Base-by-base conservation (phyloP, 2,797 vertebrate species). In the Microcaecilia unicolor region DNA sequence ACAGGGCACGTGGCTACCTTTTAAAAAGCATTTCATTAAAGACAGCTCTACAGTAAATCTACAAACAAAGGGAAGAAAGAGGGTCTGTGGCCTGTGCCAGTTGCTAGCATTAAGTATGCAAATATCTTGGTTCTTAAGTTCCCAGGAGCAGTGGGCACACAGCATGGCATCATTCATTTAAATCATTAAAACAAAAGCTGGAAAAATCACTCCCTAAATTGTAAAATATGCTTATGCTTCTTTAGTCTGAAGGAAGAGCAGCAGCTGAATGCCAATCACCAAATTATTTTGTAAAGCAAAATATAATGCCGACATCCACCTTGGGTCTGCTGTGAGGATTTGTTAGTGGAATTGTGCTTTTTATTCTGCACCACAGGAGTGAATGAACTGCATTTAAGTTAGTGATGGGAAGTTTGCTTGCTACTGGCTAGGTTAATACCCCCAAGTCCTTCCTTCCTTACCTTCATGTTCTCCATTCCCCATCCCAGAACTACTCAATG, bases 121-220 rank as follows among this genome's bases (percentile, higher is more conserved):
- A 86, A 90, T 87, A 66, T 47, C 61, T 76, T 71, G 63, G 70
- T 82, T 86, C 81, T 84, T 82, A 76, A 77, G 80, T 84, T 87
- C 75, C 74, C 51, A 74, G 83, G 83, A 88, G 90, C 84, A 85
- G 83, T 67, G 64, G 67, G 68, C 49, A 57, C 51, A 61, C 78
- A 40, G 60, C 78, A 84, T 74, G 76, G 86, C 84, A 83, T 84
- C 80, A 81, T 88, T 88, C 86, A 84, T 89, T 87, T 83, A 85
- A 88, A 87, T 86, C 86, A 81, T 87, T 84, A 81, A 84, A 87
- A 84, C 85, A 87, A 87, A 87, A 83, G 75, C 80, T 71, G 82
- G 80, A 80, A 84, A 81, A 79, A 83, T 77, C 67, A 78, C 72
- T 79, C 81, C 76, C 83, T 85, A 85, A 88, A 85, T 81, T 85